Conservation (phyloP, 35 echinoderm and acorn worm species). For the Chiridota heheva region DNA sequence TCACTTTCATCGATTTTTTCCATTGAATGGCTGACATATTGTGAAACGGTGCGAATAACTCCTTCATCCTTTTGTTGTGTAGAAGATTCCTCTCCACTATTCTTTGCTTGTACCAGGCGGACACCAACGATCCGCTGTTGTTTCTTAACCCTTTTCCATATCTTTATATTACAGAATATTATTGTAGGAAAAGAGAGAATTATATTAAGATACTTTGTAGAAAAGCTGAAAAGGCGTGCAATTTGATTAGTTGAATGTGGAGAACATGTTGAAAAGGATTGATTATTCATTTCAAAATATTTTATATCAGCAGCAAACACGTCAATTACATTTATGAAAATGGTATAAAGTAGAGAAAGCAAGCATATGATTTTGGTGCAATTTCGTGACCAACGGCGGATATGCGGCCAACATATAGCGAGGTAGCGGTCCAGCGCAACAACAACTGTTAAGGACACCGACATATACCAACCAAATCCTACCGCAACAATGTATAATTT, state of each 20-base stretch:
- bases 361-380: slow-evolving; percentile 2
- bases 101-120: no score
- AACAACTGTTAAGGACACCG: slow-evolving; percentile 7
- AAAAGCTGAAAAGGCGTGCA: neutral
- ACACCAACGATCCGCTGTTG: no score
- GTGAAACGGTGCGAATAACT: no score
- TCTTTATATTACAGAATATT: no score
- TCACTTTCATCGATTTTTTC: no score
- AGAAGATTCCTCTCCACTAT: no score
- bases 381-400: slow-evolving; percentile 9
- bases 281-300: neutral
- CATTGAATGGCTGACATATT: neutral
- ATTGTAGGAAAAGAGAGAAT: no score
- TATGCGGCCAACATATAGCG: slow-evolving; percentile 13
- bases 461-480: slow-evolving; percentile 12
- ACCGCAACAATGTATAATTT: neutral
- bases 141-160: no score
- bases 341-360: neutral
- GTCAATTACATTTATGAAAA: neutral
- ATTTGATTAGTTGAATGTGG: no score
- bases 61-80: no score
- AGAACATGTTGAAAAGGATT: neutral
- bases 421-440: slow-evolving; percentile 22
- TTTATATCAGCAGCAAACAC: neutral
- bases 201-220: no score